Percentiles rank a stretch among this genome's conserved stretches.
Conservation (phyloP, 1,140 invertebrate genomes). For the Drosophila jambulina region DNA sequence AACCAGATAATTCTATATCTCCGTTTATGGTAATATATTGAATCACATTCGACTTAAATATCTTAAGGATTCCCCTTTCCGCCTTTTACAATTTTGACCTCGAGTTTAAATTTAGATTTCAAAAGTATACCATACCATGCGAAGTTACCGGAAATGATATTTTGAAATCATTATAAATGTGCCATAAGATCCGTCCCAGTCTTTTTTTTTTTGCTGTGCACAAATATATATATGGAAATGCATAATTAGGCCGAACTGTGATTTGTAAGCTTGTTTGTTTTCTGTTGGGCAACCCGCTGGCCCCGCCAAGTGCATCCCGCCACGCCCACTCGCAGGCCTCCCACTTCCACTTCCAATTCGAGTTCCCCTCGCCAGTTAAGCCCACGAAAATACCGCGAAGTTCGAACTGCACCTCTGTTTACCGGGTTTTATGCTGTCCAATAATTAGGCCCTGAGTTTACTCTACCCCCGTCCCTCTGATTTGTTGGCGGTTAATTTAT, state of each 20-base stretch:
- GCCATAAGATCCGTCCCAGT: no score
- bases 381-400: constrained; percentile 25
- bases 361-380: constrained; percentile 7
- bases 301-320: constrained; percentile 26
- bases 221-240: constrained; percentile 20
- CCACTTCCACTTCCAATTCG: constrained; percentile 10
- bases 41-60: neutral
- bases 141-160: neutral
- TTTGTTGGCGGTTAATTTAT: constrained; percentile 46
- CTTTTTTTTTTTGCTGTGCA: constrained; percentile 16
- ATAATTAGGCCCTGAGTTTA: constrained; percentile 58
- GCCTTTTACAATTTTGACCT: neutral
- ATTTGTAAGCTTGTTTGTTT: constrained; percentile 46
- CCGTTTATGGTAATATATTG: neutral
- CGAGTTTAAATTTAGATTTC: neutral
- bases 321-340: constrained; percentile 18
- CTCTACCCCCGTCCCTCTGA: constrained; percentile 1
- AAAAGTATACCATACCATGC: neutral
- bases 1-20: neutral
- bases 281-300: constrained; percentile 17
- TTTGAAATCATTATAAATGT: neutral
- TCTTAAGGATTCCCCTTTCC: no score
- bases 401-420: constrained; percentile 62
- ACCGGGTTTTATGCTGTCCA: constrained; percentile 48
- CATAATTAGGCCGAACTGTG: constrained; percentile 40